Evolutionary conservation across 2,797 vertebrate species (phyloP).

Genomic region (Apodemus agrarius): DNA sequence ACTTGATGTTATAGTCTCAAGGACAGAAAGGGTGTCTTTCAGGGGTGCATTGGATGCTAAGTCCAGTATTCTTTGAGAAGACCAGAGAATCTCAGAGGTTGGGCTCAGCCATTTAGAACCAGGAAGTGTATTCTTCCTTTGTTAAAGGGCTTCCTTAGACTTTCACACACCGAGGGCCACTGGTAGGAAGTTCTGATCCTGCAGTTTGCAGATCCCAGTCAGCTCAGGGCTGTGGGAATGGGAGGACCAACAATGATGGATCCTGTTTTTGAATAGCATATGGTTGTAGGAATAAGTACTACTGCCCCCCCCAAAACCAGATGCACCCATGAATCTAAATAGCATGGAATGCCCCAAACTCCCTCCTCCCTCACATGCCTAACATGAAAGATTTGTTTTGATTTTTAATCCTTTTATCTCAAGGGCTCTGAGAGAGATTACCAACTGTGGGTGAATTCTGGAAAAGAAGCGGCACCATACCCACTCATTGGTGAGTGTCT

Average conservation of each 20-base stretch:
- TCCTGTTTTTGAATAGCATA: neutral
- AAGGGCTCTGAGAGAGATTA: conserved; percentile 95
- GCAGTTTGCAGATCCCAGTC: neutral
- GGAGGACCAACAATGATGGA: neutral
- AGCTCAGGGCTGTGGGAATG: neutral
- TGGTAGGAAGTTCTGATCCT: neutral
- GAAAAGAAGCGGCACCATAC: conserved; percentile 95
- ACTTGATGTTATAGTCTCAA: conserved; percentile 66
- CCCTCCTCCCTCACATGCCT: conserved; percentile 4
- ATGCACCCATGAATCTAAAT: neutral
- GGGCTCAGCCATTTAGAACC: conserved; percentile 3
- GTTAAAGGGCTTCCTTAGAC: neutral
- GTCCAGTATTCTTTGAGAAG: conserved; percentile 41
- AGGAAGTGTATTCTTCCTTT: conserved; percentile 16
- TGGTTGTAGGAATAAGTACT: neutral
- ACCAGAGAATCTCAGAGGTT: conserved; percentile 8
- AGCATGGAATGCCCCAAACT: neutral
- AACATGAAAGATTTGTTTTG: conserved; percentile 33
- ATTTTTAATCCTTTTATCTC: conserved; percentile 69
- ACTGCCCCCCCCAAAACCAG: neutral
- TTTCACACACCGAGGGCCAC: neutral
- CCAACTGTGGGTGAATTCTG: conserved; percentile 96
- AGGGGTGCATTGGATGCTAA: neutral
- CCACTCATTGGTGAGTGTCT: conserved; percentile 95
- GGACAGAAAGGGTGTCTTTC: conserved; percentile 63